These are phyloP conservation scores for Rallus limicola DNA, from an alignment of 2,113 vertebrate species.

Conservation along the genomic window DNA sequence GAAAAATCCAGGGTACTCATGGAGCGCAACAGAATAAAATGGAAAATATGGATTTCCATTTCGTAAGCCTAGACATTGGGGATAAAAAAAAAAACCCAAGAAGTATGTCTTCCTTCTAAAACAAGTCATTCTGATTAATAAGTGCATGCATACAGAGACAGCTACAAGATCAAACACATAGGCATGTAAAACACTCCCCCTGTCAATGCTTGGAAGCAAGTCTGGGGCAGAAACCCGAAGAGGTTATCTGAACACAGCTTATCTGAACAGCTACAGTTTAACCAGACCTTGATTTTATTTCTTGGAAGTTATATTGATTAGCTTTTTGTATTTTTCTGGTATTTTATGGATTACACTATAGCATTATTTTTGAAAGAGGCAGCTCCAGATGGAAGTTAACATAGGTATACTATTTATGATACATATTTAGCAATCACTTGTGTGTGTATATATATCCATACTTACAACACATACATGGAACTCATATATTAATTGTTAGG, in stretches of 20 bases:
- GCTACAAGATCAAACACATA: background rate
- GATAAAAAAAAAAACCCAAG: background rate
- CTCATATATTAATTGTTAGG: background rate
- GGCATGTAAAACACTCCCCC: background rate
- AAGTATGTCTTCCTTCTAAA: background rate
- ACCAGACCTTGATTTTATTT: background rate
- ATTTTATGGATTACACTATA: background rate
- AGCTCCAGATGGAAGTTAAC: background rate
- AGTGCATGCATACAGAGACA: background rate
- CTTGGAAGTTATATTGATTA: background rate
- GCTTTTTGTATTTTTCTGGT: background rate
- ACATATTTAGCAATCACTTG: background rate
- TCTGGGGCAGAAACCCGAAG: background rate
- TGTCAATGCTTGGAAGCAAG: background rate
- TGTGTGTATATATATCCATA: background rate
- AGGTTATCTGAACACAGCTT: background rate
- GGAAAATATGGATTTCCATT: slow-evolving; percentile 57
- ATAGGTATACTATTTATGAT: background rate
- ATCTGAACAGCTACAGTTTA: background rate
- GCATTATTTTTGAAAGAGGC: background rate
- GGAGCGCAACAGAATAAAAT: slow-evolving; percentile 44
- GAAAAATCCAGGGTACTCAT: slow-evolving; percentile 59
- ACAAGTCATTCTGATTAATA: background rate
- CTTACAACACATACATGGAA: rapidly evolving
- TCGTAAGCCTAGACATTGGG: slow-evolving; percentile 43